Evolutionary conservation across 2,113 vertebrate genomes (phyloP).

Genomic region (Chlorocebus sabaeus): DNA sequence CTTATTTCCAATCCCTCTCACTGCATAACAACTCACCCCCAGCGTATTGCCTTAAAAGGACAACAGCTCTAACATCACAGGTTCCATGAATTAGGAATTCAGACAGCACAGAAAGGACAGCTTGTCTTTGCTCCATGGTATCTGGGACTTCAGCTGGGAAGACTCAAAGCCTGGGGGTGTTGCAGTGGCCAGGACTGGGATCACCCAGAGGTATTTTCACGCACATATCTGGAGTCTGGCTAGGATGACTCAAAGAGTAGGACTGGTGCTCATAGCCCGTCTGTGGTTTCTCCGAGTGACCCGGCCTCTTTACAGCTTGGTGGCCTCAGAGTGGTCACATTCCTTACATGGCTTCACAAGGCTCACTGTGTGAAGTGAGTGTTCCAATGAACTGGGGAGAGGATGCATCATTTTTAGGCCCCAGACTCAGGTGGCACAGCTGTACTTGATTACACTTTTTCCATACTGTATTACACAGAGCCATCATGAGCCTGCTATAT

Average conservation of each 20-base stretch:
- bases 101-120: accelerated
- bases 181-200: no score
- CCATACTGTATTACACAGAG: accelerated
- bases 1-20: neutral
- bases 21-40: accelerated
- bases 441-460: no score
- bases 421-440: accelerated
- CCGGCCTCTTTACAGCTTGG: neutral
- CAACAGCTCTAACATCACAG: accelerated
- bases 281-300: accelerated
- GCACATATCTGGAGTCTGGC: accelerated
- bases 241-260: neutral
- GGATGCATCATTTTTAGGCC: accelerated
- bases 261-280: neutral
- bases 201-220: neutral
- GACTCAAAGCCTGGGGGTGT: neutral
- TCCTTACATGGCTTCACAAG: neutral
- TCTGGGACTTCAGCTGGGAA: neutral
- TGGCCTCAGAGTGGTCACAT: accelerated
- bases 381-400: neutral
- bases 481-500: accelerated
- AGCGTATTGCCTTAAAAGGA: neutral
- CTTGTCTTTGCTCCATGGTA: neutral
- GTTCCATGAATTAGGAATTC: no score
- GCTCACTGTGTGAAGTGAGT: no score